Base-by-base conservation (phyloP, 2,113 vertebrate genomes). In the Cheilinus undulatus region DNA sequence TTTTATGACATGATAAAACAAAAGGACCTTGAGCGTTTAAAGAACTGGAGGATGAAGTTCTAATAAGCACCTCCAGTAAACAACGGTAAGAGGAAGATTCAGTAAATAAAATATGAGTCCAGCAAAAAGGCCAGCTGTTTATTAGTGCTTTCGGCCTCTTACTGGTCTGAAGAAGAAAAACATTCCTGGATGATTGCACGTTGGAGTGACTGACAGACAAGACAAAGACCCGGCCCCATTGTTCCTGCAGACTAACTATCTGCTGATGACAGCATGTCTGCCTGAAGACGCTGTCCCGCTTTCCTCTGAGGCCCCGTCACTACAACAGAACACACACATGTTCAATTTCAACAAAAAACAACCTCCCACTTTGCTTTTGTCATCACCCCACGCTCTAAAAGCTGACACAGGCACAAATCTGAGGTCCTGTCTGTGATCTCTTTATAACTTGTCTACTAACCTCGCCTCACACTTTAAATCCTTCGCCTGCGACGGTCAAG, bases 201-300 rank as follows among this genome's bases (percentile, higher is more conserved):
- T 54, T 58, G 61, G 76, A 85, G 54, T 84, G 80, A 87, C 73
- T 77, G 85, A 83, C 88, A 79, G 84, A 63, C 76, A 63, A n/a
- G 67, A 64, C 80, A 61, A 69, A 86, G 78, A 80, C 73, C 81
- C 68, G 42, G 78, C 75, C 85, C 70, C 84, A 90, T 87, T 91
- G 91, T 92, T 90, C 82, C 83, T 58, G 43, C 79, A 68, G 61
- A 43, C 65, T 40, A 82, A 75, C 67, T 72, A 84, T 89, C 84
- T 80, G 73, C 88, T 87, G 86, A 92, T 92, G 89, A 93, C 86
- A 82, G 86, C 81, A 91, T 69, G 89, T 92, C 91, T 92, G 83
- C 72, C 48, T 54, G 11, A 68, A 83, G 67, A 79, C 14, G 43
- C 62, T 59, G 36, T n/a, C 27, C 72, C 17, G 8, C 50, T 67